Base-by-base conservation (phyloP, 2,888 invertebrate species). In the Drosophila falleni region DNA sequence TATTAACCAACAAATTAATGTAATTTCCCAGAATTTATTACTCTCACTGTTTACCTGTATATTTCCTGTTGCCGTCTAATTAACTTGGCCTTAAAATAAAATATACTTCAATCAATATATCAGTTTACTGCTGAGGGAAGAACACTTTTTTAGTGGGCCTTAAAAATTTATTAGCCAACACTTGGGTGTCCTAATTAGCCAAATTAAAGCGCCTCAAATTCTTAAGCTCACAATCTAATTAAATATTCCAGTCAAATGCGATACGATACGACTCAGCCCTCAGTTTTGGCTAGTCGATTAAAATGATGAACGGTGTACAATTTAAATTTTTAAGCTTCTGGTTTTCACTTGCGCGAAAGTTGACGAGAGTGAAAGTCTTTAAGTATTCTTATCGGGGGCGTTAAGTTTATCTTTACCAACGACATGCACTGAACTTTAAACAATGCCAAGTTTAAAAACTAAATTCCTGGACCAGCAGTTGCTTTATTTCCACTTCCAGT, bases 291-390 rank as follows among this genome's bases (percentile, higher is more conserved):
- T 55, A 62, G 53, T 64, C 81, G 75, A 85, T 83, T 87, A 78
- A 74, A 71, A 78, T 82, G 84, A 74, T 75, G 71, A 78, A 65
- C 69, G 62, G 84, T 50, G 66, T 54, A 71, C 61, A 78, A 86
- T 83, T 73, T 86, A 39, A 80, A 85, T 75, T 71, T 74, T 70
- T 35, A 68, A 82, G 69, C 74, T 86, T 71, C 70, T 78, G 56
- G 56, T 70, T 82, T 86, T 84, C 84, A 85, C 88, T 84, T 67
- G 80, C 53, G 86, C 78, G 84, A 85, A 88, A 85, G 84, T 80
- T 62, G 68, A 15, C 42, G 68, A 81, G 59, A 85, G 84, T 85
- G 84, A 85, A 85, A 85, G 84, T 88, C 77, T 74, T 81, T 71
- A 26, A 67, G 50, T 44, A 77, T 85, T 84, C 69, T 67, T 51